phyloP scores from a whole-genome alignment of 2,888 invertebrate species.

The Gerris lacustris region DNA sequence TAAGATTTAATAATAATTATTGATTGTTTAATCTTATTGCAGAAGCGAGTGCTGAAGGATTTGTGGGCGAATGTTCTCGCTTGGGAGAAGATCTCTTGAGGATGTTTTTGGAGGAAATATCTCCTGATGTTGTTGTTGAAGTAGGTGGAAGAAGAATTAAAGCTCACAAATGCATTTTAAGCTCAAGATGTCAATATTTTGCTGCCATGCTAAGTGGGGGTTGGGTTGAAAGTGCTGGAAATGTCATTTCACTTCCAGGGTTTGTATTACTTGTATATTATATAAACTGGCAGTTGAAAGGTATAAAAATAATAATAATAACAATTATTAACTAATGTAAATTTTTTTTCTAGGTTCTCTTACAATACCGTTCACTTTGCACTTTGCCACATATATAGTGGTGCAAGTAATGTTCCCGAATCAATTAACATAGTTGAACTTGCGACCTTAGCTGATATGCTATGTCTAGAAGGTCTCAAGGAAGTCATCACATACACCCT shows the following conservation, averaged over 20 bases:
- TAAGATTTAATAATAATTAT: background rate
- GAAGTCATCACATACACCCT: slow-evolving; percentile 81
- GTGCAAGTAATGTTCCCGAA: slow-evolving; percentile 76
- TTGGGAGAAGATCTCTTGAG: slow-evolving; percentile 75
- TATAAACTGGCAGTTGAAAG: background rate
- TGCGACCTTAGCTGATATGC: slow-evolving; percentile 77
- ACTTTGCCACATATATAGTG: slow-evolving; percentile 86
- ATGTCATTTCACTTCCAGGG: slow-evolving; percentile 74
- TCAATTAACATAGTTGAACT: slow-evolving; percentile 74
- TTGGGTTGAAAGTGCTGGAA: slow-evolving; percentile 66
- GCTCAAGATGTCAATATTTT: slow-evolving; percentile 85
- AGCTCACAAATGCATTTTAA: slow-evolving; percentile 84
- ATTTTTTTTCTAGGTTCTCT: slow-evolving; percentile 48
- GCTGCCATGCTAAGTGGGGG: slow-evolving; percentile 79
- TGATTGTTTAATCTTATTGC: background rate
- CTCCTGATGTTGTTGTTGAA: slow-evolving; percentile 75
- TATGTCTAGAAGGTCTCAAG: slow-evolving; percentile 79
- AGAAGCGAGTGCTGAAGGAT: slow-evolving; percentile 1
- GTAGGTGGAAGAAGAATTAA: slow-evolving; percentile 69
- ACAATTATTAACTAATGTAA: background rate
- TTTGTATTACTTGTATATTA: slow-evolving; percentile 35
- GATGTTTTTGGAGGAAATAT: slow-evolving; percentile 85
- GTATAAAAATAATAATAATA: background rate
- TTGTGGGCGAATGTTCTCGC: slow-evolving; percentile 36
- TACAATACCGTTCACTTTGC: slow-evolving; percentile 81